Evolutionary conservation across 1,140 invertebrate genomes (phyloP), one percentile per base, ranked within the genome.

Genomic region (Globodera ellingtonae): DNA sequence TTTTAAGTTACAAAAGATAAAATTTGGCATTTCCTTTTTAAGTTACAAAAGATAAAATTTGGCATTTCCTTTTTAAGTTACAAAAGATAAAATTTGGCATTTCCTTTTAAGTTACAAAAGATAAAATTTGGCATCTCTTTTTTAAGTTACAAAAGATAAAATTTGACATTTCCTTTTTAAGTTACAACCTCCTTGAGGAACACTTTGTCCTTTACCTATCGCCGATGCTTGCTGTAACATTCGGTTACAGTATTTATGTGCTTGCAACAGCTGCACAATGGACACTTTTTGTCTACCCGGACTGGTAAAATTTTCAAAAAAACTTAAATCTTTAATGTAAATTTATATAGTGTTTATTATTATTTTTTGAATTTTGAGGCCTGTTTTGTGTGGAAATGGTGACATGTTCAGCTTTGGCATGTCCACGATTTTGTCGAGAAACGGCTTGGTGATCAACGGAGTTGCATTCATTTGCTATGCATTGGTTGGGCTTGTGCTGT

Each of bases 191-290:
- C 13, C n/a, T 70, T 1, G 67, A 70, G 46, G 10, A 70, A 7
- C 21, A 70, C 6, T 21, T 70, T 44, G 0, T 47, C 0, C 67
- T 70, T 47, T 70, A 70, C 46, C n/a, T 70, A 5, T 35, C 67
- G 8, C 67, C 67, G 18, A 70, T 70, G 67, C 67, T 70, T 70
- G 6, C 35, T 10, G 24, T 70, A 15, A 70, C 46, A 35, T 35
- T 70, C 24, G 67, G 67, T 15, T 70, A 70, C 67, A 70, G 67
- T 18, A 18, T 47, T 47, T 70, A 35, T 47, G 18, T 70, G 67
- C 8, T 70, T 47, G 24, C 4, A 10, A 44, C 35, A 21, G 67
- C 35, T 47, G 67, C 35, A 6, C n/a, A 70, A 13, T 70, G 46
- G 24, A 18, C 67, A 62, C 56, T 62, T 47, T 70, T 70, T 18